phyloP scores from a whole-genome alignment of 2,888 invertebrate genomes.

The Ommatoiulus sabulosus region DNA sequence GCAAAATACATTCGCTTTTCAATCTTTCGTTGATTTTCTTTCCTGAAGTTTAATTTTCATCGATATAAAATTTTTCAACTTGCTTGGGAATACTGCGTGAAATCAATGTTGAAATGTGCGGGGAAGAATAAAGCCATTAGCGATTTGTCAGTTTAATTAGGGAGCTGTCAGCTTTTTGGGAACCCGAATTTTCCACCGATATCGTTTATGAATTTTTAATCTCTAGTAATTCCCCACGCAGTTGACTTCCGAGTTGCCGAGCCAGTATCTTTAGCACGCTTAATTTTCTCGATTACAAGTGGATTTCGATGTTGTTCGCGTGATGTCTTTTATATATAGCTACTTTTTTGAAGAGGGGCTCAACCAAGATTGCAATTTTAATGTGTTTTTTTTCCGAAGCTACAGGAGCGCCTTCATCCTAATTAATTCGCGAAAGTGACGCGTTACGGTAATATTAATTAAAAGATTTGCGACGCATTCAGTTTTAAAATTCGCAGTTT shows the following conservation, averaged over 20 bases:
- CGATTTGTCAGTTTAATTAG: not conserved
- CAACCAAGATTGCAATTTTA: not conserved
- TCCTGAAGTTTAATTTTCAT: too few relatives aligned
- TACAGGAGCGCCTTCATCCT: not conserved
- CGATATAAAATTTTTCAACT: too few relatives aligned
- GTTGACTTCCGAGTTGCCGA: not conserved
- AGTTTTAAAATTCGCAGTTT: not conserved
- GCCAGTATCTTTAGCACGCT: too few relatives aligned
- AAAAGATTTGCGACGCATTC: not conserved
- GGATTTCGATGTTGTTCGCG: too few relatives aligned
- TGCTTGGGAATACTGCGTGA: too few relatives aligned
- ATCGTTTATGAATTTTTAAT: not conserved
- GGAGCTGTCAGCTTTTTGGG: not conserved
- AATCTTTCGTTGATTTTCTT: too few relatives aligned
- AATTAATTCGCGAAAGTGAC: not conserved
- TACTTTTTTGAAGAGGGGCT: not conserved
- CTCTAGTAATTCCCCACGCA: not conserved
- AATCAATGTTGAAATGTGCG: not conserved
- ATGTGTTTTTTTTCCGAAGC: not conserved
- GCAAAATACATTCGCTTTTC: too few relatives aligned
- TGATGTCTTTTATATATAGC: not conserved
- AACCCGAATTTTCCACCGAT: not conserved
- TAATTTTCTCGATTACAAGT: too few relatives aligned
- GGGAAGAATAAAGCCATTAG: not conserved
- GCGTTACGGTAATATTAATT: not conserved